Percentiles rank a stretch among this genome's conserved stretches.
These are phyloP conservation scores for Perdita meconis DNA, from an alignment of 2,888 invertebrate species.

Conservation along the genomic window DNA sequence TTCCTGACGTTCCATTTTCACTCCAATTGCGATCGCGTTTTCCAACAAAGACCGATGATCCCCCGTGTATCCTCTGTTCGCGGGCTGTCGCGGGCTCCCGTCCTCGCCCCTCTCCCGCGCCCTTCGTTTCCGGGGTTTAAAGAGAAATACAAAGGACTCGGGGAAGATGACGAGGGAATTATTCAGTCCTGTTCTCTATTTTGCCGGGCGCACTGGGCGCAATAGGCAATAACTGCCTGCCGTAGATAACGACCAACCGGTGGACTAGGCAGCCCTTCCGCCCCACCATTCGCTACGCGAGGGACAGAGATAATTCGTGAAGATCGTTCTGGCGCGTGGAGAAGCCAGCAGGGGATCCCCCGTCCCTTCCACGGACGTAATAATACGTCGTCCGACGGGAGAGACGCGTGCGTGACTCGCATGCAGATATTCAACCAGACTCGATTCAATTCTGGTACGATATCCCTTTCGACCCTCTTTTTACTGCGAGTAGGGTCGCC, in stretches of 20 bases:
- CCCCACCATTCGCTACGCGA: slow-evolving; percentile 17
- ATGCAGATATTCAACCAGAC: slow-evolving; percentile 39
- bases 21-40: slow-evolving; percentile 35
- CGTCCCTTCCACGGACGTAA: slow-evolving; percentile 32
- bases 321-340: slow-evolving; percentile 49
- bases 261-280: background rate
- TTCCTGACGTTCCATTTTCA: slow-evolving; percentile 22
- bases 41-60: slow-evolving; percentile 44
- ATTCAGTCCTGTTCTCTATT: slow-evolving; percentile 56
- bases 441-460: slow-evolving; percentile 34
- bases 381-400: slow-evolving; percentile 45
- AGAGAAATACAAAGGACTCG: slow-evolving; percentile 54
- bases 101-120: background rate
- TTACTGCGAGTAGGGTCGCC: background rate
- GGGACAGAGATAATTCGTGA: slow-evolving; percentile 62
- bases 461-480: slow-evolving; percentile 11
- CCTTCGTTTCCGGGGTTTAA: slow-evolving; percentile 49
- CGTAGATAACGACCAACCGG: slow-evolving; percentile 59
- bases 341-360: slow-evolving; percentile 27
- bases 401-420: slow-evolving; percentile 47
- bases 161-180: slow-evolving; percentile 60
- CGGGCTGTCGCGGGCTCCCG: background rate
- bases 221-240: slow-evolving; percentile 63
- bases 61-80: slow-evolving; percentile 10
- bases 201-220: slow-evolving; percentile 45